These are phyloP conservation scores for Anguilla pacifica DNA, from an alignment of 2,797 vertebrate species.

Conservation along the genomic window DNA sequence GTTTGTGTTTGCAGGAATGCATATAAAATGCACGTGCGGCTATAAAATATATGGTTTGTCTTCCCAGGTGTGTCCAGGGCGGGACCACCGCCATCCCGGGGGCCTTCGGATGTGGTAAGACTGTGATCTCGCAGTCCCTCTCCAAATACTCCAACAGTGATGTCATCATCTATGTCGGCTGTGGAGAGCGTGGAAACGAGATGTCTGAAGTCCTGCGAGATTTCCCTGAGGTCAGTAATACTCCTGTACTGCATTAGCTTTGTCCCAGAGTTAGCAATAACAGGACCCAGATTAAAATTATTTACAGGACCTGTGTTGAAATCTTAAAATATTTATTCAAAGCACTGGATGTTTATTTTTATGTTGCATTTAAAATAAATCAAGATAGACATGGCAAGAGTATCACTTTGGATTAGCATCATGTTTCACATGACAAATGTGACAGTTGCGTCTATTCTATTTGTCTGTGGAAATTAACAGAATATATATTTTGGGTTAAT, in stretches of 20 bases:
- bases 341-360: neutral
- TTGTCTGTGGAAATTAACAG: neutral
- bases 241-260: neutral
- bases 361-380: neutral
- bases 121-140: conserved; percentile 96
- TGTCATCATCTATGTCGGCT: conserved; percentile 96
- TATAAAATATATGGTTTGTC: neutral
- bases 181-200: conserved; percentile 97
- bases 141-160: conserved; percentile 99
- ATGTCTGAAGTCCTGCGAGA: conserved; percentile 94
- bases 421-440: neutral
- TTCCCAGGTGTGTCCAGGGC: conserved; percentile 66
- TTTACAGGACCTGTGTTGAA: neutral
- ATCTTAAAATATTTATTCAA: neutral
- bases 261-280: neutral
- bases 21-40: neutral
- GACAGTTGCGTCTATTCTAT: neutral
- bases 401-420: neutral
- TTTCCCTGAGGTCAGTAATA: conserved; percentile 70
- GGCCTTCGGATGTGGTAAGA: conserved; percentile 98
- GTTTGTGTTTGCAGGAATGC: neutral
- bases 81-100: conserved; percentile 97
- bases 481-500: neutral
- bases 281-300: neutral
- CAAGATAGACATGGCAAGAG: neutral